A percentile compares a stretch with the other conserved stretches of the same genome.
These are phyloP conservation scores for Drosophila elegans DNA, from an alignment of 1,140 invertebrate genomes.

Conservation along the genomic window DNA sequence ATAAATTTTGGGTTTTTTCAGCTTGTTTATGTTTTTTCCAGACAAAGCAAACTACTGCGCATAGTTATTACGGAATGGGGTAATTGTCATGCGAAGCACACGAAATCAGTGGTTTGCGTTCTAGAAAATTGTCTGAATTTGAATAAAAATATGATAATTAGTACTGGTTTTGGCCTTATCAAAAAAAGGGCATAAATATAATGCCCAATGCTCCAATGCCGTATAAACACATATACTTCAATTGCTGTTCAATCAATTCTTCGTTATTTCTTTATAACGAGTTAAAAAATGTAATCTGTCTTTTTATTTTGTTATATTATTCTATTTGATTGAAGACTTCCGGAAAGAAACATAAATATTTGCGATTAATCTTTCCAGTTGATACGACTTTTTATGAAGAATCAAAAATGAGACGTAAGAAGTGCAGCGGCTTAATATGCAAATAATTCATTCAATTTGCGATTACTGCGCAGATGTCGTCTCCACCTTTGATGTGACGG, in stretches of 20 bases:
- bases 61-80: conserved; percentile 11
- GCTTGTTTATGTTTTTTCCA: background rate
- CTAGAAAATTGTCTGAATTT: conserved; percentile 47
- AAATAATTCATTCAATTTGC: conserved; percentile 10
- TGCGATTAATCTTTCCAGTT: background rate
- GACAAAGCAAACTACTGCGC: conserved; percentile 52
- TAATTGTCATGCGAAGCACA: conserved; percentile 60
- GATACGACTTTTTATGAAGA: conserved; percentile 30
- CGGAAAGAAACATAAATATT: too few species aligned
- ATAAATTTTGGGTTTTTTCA: too few species aligned
- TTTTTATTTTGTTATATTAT: background rate
- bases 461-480: conserved; percentile 11
- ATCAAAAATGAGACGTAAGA: background rate
- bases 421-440: background rate
- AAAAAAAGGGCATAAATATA: conserved; percentile 30
- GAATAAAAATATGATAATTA: conserved; percentile 58
- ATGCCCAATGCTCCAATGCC: too few species aligned
- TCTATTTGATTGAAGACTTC: too few species aligned
- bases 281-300: too few species aligned
- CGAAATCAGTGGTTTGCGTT: conserved; percentile 6
- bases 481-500: conserved; percentile 15
- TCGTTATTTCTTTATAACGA: too few species aligned
- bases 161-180: conserved; percentile 41
- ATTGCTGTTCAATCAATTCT: too few species aligned
- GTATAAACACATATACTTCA: too few species aligned